Base-by-base conservation (phyloP, 2,888 invertebrate species). In the Leptarthrus brevirostris region DNA sequence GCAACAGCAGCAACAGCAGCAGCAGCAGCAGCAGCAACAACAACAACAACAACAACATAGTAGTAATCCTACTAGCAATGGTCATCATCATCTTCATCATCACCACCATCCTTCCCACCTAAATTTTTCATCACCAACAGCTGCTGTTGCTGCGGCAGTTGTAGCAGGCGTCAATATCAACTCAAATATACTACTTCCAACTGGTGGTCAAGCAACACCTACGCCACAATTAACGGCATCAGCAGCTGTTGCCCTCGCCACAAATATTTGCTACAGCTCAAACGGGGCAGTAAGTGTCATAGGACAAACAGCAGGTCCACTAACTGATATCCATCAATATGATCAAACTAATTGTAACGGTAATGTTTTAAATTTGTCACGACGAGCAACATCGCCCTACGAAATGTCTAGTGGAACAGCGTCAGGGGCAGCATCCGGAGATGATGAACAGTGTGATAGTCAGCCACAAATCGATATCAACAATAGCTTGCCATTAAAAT, bases 401-500 rank as follows among this genome's bases (percentile, higher is more conserved):
- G 94, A 93, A 84, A 87, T 93, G 12, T 79, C 81, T 14, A 92
- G 93, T 54, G 91, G 92, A 58, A 89, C 90, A 3, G 88, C 87
- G 0, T 82, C 70, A 6, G 90, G 90, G 14, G 81, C 81, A 18
- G 80, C 81, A 2, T 83, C 83, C 3, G 89, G 89, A 77, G 85
- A 85, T 58, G 89, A 89, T 74, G 83, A 85, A 76, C 81, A 83
- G 73, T 80, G 82, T 36, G 88, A 88, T 3, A 86, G 88, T 74
- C 86, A 87, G 74, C 87, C 73, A 54, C 87, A 86, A 77, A 86
- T 87, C 77, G 90, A 91, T 76, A 87, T 90, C 36, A 92, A 93
- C 85, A 93, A 93, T 82, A 91, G 93, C 80, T 87, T 96, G 82
- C 96, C 96, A 2, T 90, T 95, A 79, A 96, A 96, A 83, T 88